phyloP scores from a whole-genome alignment of 2,113 vertebrate genomes.

The Alethe diademata region DNA sequence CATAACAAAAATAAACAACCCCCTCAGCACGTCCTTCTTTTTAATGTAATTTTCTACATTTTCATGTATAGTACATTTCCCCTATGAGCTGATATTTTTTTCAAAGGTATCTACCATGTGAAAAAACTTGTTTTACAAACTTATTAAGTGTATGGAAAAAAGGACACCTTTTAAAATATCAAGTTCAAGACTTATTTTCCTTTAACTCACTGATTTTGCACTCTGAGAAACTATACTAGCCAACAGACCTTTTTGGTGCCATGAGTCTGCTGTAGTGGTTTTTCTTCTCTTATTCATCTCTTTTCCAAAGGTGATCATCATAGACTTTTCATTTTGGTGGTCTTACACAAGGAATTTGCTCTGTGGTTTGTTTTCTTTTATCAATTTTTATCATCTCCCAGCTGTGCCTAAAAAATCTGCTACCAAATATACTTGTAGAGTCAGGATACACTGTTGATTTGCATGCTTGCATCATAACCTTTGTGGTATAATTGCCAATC shows the following conservation, averaged over 20 bases:
- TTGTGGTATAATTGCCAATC: neutral
- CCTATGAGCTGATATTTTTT: neutral
- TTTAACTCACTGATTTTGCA: neutral
- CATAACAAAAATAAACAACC: neutral
- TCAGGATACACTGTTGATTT: neutral
- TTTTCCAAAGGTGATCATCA: neutral
- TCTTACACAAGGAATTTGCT: neutral
- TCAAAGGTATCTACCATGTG: neutral
- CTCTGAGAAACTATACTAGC: neutral
- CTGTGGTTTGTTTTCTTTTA: neutral
- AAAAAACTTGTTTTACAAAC: neutral
- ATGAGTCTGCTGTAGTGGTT: neutral
- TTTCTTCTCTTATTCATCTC: neutral
- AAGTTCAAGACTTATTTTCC: neutral
- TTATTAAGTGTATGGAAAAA: neutral
- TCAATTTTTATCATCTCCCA: neutral
- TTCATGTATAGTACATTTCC: neutral
- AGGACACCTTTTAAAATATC: neutral
- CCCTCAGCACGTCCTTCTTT: neutral
- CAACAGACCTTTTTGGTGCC: neutral
- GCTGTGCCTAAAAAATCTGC: neutral
- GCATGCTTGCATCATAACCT: neutral
- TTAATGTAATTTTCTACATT: neutral
- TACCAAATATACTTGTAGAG: neutral
- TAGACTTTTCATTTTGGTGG: neutral